Base-by-base conservation (phyloP, 1,140 invertebrate genomes). In the Papilio glaucus region DNA sequence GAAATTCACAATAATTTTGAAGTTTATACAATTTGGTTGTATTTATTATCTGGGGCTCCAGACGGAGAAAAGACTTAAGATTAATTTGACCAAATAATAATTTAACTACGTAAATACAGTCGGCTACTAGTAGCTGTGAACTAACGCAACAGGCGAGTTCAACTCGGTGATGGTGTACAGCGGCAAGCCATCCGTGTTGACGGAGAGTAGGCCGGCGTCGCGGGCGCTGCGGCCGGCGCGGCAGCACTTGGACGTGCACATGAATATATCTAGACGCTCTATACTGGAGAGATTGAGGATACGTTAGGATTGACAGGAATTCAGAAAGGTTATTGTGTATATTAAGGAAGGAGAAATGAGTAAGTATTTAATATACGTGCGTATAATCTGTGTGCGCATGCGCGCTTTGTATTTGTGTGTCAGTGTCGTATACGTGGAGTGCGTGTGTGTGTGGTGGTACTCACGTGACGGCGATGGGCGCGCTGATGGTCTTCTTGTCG, bases 381-480 rank as follows among this genome's bases (percentile, higher is more conserved):
- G 29, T 33, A 33, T 33, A 6, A 33, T n/a, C n/a, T n/a, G n/a
- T n/a, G 29, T 33, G 29, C 29, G 29, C 29, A 33, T 33, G 6
- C 29, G n/a, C n/a, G n/a, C n/a, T n/a, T n/a, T n/a, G n/a, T n/a
- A n/a, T n/a, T n/a, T n/a, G n/a, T n/a, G n/a, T n/a, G n/a, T n/a
- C n/a, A n/a, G n/a, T n/a, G n/a, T n/a, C n/a, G n/a, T n/a, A n/a
- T n/a, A 33, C 29, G 29, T 33, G 29, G 29, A 3, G 29, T 33
- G 29, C 29, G 29, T 33, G 29, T 33, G 29, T 6, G 29, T 33
- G 29, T 33, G 2, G 29, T 33, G 29, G 29, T 2, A 91, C 89
- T 87, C 49, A 92, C 90, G 90, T 92, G 79, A 92, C 90, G 69
- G 90, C 85, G 15, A 92, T 92, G 15, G 89, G 90, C 10, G 90